A percentile compares a stretch with the other conserved stretches of the same genome.
Conservation (phyloP, 2,113 vertebrate genomes). For the Scolopax mira region DNA sequence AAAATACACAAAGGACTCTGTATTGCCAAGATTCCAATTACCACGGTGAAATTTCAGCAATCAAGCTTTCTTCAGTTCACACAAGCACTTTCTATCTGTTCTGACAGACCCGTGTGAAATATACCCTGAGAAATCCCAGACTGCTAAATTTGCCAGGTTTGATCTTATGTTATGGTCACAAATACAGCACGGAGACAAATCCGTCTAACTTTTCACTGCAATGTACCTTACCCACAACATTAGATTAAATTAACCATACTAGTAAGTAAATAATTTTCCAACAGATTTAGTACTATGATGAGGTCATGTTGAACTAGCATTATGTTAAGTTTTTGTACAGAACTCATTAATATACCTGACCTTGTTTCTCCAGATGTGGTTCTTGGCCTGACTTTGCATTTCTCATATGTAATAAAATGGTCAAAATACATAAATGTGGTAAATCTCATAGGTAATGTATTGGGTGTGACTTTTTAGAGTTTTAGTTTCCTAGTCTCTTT, state of each 20-base stretch:
- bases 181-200: neutral
- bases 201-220: neutral
- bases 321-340: neutral
- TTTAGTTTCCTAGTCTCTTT: neutral
- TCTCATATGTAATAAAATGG: neutral
- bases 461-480: neutral
- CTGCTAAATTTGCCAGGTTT: neutral
- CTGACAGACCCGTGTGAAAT: neutral
- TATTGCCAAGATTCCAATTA: neutral
- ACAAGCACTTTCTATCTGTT: neutral
- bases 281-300: neutral
- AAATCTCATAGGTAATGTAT: neutral
- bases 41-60: neutral
- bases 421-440: neutral
- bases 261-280: neutral
- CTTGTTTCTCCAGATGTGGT: neutral
- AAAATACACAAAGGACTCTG: neutral
- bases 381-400: neutral
- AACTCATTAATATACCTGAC: neutral
- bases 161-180: neutral
- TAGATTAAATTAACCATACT: neutral
- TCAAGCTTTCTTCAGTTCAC: neutral
- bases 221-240: accelerated
- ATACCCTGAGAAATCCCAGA: neutral
- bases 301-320: neutral